Evolutionary conservation across 2,888 invertebrate genomes (phyloP).

Genomic region (Antheraea yamamai): DNA sequence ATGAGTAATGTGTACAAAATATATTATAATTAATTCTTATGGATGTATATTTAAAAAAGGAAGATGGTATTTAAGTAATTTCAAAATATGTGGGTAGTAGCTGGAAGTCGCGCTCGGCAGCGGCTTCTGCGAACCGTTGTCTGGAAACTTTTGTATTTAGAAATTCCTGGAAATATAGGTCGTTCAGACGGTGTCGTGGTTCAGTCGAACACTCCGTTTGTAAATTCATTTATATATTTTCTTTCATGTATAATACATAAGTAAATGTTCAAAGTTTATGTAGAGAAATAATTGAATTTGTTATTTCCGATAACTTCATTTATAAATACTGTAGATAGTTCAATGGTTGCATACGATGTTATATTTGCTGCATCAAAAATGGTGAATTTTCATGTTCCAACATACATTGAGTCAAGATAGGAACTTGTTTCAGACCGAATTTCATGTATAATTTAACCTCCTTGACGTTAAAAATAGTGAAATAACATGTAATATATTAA

Average conservation of each 20-base stretch:
- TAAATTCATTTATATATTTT: conserved; percentile 19
- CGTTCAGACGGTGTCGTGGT: neutral
- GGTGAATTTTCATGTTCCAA: neutral
- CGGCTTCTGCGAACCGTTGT: neutral
- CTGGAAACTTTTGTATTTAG: neutral
- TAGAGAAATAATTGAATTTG: neutral
- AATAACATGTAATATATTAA: neutral
- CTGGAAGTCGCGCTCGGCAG: neutral
- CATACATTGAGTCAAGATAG: neutral
- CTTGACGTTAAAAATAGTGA: neutral
- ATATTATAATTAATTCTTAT: conserved; percentile 42
- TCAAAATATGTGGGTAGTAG: neutral
- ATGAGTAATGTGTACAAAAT: conserved; percentile 66
- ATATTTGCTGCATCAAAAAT: neutral
- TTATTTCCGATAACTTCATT: neutral
- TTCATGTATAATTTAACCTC: neutral
- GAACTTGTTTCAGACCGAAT: neutral
- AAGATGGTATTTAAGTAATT: neutral
- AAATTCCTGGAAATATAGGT: neutral
- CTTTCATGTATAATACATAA: conserved; percentile 16
- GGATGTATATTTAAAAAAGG: conserved; percentile 39
- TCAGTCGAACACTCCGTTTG: conserved; percentile 14
- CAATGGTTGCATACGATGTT: neutral
- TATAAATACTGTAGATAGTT: neutral
- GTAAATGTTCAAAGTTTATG: neutral